Percentiles rank a stretch among this genome's conserved stretches.
Conservation (phyloP, 1,140 invertebrate genomes). For the Campodea augens region DNA sequence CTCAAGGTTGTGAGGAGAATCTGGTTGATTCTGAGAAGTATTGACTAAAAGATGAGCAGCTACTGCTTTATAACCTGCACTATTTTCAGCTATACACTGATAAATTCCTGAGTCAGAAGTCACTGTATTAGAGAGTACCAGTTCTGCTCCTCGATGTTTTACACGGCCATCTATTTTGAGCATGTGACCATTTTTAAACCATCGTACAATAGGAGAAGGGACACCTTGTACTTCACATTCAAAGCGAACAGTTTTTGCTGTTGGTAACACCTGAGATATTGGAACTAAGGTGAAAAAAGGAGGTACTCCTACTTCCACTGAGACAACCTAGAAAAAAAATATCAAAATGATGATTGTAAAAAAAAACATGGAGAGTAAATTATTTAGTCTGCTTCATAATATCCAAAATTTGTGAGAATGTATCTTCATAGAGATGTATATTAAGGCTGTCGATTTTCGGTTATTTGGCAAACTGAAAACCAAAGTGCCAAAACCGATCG, state of each 20-base stretch:
- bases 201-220: constrained; percentile 37
- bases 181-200: constrained; percentile 45
- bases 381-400: no score
- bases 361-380: no score
- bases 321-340: constrained; percentile 19
- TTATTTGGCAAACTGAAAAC: no score
- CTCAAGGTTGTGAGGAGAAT: constrained; percentile 33
- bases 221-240: constrained; percentile 43
- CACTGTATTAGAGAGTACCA: constrained; percentile 43
- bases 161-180: constrained; percentile 34
- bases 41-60: constrained; percentile 33
- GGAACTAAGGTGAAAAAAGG: constrained; percentile 37
- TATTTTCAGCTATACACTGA: constrained; percentile 52
- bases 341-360: no score
- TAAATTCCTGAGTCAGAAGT: constrained; percentile 48
- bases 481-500: no score
- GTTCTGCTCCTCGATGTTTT: constrained; percentile 25
- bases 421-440: no score
- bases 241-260: constrained; percentile 44
- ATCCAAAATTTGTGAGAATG: no score
- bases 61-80: constrained; percentile 38
- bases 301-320: constrained; percentile 32
- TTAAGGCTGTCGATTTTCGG: no score
- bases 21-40: constrained; percentile 30
- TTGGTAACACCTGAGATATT: constrained; percentile 32